Evolutionary conservation across 2,797 vertebrate genomes (phyloP).

Genomic region (Arnoldichthys spilopterus): DNA sequence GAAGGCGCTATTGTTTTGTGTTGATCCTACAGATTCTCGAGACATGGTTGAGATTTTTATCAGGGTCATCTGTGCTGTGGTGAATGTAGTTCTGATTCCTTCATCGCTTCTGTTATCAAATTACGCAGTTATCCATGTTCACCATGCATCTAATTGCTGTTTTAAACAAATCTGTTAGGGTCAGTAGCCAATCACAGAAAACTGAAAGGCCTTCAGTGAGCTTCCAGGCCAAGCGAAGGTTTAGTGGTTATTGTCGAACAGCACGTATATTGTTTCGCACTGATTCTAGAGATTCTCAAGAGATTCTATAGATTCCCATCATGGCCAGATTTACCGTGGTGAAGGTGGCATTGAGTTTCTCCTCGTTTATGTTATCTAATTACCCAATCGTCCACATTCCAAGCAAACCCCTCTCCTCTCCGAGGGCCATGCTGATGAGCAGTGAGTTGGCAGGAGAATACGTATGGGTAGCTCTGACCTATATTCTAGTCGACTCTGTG

Average conservation of each 20-base stretch:
- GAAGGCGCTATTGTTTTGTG: too few species aligned
- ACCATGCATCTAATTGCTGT: too few species aligned
- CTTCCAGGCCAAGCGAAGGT: too few species aligned
- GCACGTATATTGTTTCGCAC: background rate
- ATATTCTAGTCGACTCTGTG: slow-evolving; percentile 42
- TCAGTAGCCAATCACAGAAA: too few species aligned
- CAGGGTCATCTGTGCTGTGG: too few species aligned
- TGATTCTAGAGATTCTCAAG: slow-evolving; percentile 4
- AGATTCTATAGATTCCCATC: background rate
- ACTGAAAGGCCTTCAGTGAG: too few species aligned
- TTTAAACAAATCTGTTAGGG: too few species aligned
- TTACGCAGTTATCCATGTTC: too few species aligned
- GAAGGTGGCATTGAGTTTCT: slow-evolving; percentile 10
- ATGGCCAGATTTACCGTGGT: background rate
- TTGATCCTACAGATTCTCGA: too few species aligned
- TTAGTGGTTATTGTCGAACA: background rate
- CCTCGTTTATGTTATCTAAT: slow-evolving; percentile 11
- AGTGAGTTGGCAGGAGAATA: slow-evolving; percentile 41
- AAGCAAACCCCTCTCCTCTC: slow-evolving; percentile 9
- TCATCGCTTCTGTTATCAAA: too few species aligned
- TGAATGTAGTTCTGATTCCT: too few species aligned
- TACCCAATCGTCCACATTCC: slow-evolving; percentile 14
- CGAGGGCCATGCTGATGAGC: slow-evolving; percentile 34
- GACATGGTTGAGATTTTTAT: too few species aligned
- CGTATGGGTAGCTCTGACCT: slow-evolving; percentile 39